These are phyloP conservation scores for Agrilus biguttatus DNA, from an alignment of 2,888 invertebrate genomes.

Conservation along the genomic window DNA sequence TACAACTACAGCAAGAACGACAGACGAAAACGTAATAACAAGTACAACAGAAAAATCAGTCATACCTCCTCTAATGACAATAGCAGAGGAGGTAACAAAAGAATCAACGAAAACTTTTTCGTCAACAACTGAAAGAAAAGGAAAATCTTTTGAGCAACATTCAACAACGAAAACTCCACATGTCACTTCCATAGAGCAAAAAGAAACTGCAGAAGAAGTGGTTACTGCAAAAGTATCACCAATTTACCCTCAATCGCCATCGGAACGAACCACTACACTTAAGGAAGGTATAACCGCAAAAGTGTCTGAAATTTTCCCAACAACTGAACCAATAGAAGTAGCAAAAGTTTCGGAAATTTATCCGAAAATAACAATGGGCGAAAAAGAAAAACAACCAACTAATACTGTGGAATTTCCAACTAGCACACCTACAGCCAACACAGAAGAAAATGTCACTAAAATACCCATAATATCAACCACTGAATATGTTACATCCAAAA, in stretches of 20 bases:
- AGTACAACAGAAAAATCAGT: slow-evolving; percentile 10
- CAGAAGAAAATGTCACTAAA: slow-evolving; percentile 1
- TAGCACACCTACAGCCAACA: not conserved
- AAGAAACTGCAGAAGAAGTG: slow-evolving; percentile 2
- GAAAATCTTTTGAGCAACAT: slow-evolving; percentile 1
- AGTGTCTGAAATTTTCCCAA: too few relatives aligned
- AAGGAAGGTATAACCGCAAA: too few relatives aligned
- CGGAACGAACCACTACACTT: too few relatives aligned
- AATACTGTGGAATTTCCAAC: not conserved
- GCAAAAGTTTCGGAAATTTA: not conserved
- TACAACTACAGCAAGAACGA: not conserved
- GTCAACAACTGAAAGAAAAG: slow-evolving; percentile 2
- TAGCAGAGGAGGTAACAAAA: slow-evolving; percentile 1
- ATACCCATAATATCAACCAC: slow-evolving; percentile 1
- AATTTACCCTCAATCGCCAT: not conserved
- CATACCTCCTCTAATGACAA: not conserved
- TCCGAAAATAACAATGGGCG: not conserved
- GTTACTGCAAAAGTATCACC: not conserved
- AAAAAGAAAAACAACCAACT: not conserved
- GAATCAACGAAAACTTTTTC: slow-evolving; percentile 1
- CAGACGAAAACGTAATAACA: slow-evolving; percentile 8
- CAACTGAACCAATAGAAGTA: not conserved
- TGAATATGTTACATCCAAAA: too few relatives aligned
- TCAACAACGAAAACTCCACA: slow-evolving; percentile 1
- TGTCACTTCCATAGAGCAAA: slow-evolving; percentile 1